Base-by-base conservation (phyloP, 2,888 invertebrate genomes). In the Anorthoa munda region DNA sequence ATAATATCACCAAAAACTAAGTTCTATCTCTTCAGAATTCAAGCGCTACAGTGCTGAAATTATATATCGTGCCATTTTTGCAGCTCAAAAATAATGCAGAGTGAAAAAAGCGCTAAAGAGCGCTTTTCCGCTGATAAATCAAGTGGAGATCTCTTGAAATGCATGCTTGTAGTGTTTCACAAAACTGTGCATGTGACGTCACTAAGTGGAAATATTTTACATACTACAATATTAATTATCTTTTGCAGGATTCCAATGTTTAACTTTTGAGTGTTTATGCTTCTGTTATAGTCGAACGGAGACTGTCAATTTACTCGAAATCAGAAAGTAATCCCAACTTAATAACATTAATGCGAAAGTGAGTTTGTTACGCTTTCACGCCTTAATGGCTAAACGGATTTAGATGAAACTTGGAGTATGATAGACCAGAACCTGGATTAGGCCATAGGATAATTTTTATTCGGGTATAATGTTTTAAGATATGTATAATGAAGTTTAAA, bases 101-200 rank as follows among this genome's bases (percentile, higher is more conserved):
- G 56, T 69, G 60, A 61, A 77, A 81, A 81, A 73, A 60, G 65
- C 68, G 66, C n/a, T 69, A 66, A 79, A 79, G 72, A 81, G 84
- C 77, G 80, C 82, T 82, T 81, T 77, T 66, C 75, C 67, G 59
- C 65, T 73, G 63, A 80, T 86, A 86, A 86, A 86, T 86, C 86
- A 84, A 81, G 79, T 79, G 17, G 72, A 87, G 81, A 70, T 81
- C 84, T 79, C 84, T 75, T 84, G 76, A 84, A 86, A 76, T 75
- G 81, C 77, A 65, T 65, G 75, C 39, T 65, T 78, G 75, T 72
- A 78, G 79, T 82, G 75, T 77, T 78, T 72, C 66, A 74, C 66
- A 84, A 60, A 84, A 81, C 58, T 64, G 58, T 80, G 81, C 60
- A 70, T 72, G 48, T 82, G 87, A 83, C 79, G 64, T 77, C 15